These are phyloP conservation scores for Abscondita cerata DNA, from an alignment of 2,888 invertebrate species.

Conservation along the genomic window DNA sequence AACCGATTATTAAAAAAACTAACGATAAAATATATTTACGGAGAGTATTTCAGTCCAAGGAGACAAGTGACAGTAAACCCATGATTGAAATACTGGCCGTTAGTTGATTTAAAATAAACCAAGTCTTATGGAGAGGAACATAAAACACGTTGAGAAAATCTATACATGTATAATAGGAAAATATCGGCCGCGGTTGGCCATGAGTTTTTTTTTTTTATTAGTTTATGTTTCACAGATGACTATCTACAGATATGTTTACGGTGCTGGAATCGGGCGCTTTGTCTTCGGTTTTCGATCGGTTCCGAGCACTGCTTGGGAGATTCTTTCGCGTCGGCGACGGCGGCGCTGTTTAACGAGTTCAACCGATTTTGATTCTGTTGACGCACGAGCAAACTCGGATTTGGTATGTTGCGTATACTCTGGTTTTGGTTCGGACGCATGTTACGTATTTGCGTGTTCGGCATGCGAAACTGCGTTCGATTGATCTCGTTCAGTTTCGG, in stretches of 20 bases:
- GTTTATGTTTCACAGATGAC: neutral
- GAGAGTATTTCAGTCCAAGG: too few species aligned
- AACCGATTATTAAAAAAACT: conserved; percentile 31
- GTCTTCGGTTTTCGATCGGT: conserved; percentile 7
- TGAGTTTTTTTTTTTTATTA: neutral
- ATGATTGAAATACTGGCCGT: too few species aligned
- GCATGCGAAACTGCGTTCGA: conserved; percentile 51
- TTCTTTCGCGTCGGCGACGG: conserved; percentile 16
- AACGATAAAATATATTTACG: conserved; percentile 35
- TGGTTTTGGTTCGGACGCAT: conserved; percentile 62
- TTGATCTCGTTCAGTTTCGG: conserved; percentile 61
- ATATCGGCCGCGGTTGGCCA: neutral
- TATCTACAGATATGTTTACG: neutral
- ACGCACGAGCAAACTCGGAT: conserved; percentile 66
- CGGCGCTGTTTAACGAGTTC: conserved; percentile 39
- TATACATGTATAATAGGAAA: neutral
- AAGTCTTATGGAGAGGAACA: conserved; percentile 36
- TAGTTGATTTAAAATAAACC: conserved; percentile 19
- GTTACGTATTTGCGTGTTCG: conserved; percentile 48
- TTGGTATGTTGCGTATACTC: conserved; percentile 68
- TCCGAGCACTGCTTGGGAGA: neutral
- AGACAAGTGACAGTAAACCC: too few species aligned
- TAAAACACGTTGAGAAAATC: conserved; percentile 11
- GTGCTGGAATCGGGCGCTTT: neutral
- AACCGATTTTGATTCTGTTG: conserved; percentile 60